Conservation (phyloP, 2,888 invertebrate genomes). For the Mechanitis messenoides region DNA sequence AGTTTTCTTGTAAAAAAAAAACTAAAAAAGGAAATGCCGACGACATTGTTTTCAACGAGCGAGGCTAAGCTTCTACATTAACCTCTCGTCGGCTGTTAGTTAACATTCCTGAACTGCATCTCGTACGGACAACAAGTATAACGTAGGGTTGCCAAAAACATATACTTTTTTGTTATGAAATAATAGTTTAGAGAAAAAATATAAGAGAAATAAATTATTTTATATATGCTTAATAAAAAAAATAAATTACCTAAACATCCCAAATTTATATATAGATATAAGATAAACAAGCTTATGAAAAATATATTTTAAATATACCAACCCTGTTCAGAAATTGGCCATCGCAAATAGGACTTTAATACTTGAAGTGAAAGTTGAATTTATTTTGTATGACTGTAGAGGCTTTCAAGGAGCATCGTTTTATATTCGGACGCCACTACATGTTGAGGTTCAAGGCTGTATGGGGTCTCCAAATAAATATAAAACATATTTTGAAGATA, state of each 20-base stretch:
- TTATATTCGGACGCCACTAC: conserved; percentile 60
- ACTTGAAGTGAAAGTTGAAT: conserved; percentile 42
- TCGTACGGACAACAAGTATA: conserved; percentile 48
- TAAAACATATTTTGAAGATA: conserved; percentile 13
- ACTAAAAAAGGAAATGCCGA: conserved; percentile 46
- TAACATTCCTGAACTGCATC: conserved; percentile 49
- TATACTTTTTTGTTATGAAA: background rate
- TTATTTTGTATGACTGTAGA: conserved; percentile 37
- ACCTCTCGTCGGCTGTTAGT: conserved; percentile 60
- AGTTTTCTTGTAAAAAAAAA: conserved; percentile 43
- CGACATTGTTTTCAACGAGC: conserved; percentile 55
- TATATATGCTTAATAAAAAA: too few relatives aligned
- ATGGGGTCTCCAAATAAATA: conserved; percentile 37
- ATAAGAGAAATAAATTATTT: too few relatives aligned
- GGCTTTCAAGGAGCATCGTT: conserved; percentile 57
- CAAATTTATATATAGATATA: conserved; percentile 9
- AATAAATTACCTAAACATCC: too few relatives aligned
- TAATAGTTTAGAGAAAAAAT: background rate
- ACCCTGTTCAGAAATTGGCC: conserved; percentile 35
- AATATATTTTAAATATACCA: conserved; percentile 29
- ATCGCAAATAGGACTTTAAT: conserved; percentile 44
- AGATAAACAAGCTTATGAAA: conserved; percentile 26
- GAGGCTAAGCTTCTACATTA: conserved; percentile 65
- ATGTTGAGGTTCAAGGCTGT: conserved; percentile 67
- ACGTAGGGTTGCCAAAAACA: conserved; percentile 34